Conservation (phyloP, 2,888 invertebrate species). For the Gibbula magus region DNA sequence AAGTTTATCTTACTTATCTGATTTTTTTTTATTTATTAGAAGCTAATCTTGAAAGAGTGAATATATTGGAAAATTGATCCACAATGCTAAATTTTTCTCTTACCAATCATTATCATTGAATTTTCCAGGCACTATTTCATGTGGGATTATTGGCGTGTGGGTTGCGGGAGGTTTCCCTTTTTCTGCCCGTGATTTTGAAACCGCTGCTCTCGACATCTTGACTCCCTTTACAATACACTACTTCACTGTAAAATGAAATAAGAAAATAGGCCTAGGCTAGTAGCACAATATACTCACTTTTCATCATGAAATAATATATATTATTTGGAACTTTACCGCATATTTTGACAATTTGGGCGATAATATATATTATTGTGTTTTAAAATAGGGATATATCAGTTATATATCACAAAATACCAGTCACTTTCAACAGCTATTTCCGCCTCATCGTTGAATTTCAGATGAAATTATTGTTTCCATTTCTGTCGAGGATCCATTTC, state of each 20-base stretch:
- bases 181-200: conserved; percentile 67
- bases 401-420: background rate
- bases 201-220: conserved; percentile 64
- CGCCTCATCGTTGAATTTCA: background rate
- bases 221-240: background rate
- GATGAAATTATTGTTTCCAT: background rate
- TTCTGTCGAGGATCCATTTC: conserved; percentile 32
- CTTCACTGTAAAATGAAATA: background rate
- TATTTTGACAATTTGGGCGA: too few species aligned
- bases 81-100: conserved; percentile 17
- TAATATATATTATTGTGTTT: background rate
- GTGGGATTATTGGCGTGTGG: conserved; percentile 69
- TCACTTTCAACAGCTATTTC: background rate
- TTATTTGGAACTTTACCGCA: too few species aligned
- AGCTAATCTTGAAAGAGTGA: too few species aligned
- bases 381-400: background rate
- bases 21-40: too few species aligned
- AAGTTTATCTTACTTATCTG: too few species aligned
- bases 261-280: background rate
- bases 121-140: conserved; percentile 75
- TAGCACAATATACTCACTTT: background rate
- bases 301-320: background rate
- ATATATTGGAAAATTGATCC: background rate
- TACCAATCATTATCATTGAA: conserved; percentile 75
- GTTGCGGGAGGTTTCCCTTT: conserved; percentile 65